A percentile compares a stretch with the other conserved stretches of the same genome.
These are phyloP conservation scores for Magallana ariakensis DNA, from an alignment of 1,140 invertebrate genomes.

Conservation along the genomic window DNA sequence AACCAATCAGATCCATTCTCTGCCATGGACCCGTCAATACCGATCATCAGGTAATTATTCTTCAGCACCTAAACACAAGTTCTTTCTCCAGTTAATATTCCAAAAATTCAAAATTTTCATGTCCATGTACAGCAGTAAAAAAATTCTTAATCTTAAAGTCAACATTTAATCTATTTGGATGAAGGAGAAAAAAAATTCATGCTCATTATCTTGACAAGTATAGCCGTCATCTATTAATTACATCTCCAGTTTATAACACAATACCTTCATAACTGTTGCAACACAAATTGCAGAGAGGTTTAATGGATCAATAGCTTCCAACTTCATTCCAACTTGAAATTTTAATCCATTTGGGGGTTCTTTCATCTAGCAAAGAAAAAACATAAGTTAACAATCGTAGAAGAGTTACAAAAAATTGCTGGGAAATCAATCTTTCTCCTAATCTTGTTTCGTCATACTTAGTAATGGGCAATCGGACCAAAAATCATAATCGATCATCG, in stretches of 20 bases:
- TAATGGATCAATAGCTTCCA: constrained; percentile 97
- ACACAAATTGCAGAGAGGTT: constrained; percentile 96
- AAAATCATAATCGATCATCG: too few species aligned
- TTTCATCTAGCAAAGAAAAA: constrained; percentile 61
- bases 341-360: constrained; percentile 73
- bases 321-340: constrained; percentile 94
- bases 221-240: too few species aligned
- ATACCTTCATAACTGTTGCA: constrained; percentile 86
- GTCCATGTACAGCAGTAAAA: too few species aligned
- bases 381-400: background rate
- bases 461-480: too few species aligned
- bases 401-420: background rate
- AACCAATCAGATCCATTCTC: constrained; percentile 89
- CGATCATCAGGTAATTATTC: constrained; percentile 96
- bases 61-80: constrained; percentile 84
- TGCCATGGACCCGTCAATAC: constrained; percentile 76
- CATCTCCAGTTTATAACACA: too few species aligned
- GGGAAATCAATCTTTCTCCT: background rate
- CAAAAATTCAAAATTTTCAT: too few species aligned
- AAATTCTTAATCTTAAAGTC: too few species aligned
- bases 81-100: background rate
- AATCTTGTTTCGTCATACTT: too few species aligned
- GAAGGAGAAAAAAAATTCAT: too few species aligned
- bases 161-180: too few species aligned
- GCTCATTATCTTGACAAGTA: too few species aligned